Conservation (phyloP, 2,113 vertebrate species). For the Corythoichthys haematopterus region DNA sequence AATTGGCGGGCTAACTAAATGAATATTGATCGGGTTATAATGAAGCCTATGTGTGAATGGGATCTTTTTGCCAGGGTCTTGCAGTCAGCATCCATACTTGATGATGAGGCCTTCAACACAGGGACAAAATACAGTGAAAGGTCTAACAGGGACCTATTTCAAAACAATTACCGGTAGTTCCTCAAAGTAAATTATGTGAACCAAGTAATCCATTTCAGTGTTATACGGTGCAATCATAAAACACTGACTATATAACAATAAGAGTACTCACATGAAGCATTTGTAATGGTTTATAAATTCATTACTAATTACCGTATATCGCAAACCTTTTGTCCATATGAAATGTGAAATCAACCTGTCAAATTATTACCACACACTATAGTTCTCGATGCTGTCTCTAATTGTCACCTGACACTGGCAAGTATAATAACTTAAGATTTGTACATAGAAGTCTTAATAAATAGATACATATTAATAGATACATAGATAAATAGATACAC, state of each 20-base stretch:
- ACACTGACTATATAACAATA: not conserved
- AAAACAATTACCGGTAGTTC: not conserved
- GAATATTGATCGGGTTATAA: conserved; percentile 98
- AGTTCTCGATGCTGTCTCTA: too few relatives aligned
- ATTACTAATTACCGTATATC: too few relatives aligned
- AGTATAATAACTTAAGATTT: too few relatives aligned
- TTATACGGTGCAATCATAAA: not conserved
- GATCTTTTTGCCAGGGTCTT: conserved; percentile 78
- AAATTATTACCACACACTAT: not conserved
- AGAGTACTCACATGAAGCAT: not conserved
- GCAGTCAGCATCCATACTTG: conserved; percentile 67
- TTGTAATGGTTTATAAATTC: not conserved
- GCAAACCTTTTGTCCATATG: too few relatives aligned
- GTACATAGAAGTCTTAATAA: not conserved
- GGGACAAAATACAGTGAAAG: conserved; percentile 18
- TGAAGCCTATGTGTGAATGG: conserved; percentile 91
- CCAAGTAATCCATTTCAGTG: not conserved
- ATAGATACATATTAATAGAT: not conserved
- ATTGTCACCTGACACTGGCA: too few relatives aligned
- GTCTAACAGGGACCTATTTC: not conserved
- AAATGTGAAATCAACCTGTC: too few relatives aligned
- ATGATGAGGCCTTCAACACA: conserved; percentile 29
- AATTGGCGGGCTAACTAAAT: conserved; percentile 95
- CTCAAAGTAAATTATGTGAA: not conserved
- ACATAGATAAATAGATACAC: too few relatives aligned